Evolutionary conservation across 2,797 vertebrate genomes (phyloP).

Genomic region (Esox lucius): DNA sequence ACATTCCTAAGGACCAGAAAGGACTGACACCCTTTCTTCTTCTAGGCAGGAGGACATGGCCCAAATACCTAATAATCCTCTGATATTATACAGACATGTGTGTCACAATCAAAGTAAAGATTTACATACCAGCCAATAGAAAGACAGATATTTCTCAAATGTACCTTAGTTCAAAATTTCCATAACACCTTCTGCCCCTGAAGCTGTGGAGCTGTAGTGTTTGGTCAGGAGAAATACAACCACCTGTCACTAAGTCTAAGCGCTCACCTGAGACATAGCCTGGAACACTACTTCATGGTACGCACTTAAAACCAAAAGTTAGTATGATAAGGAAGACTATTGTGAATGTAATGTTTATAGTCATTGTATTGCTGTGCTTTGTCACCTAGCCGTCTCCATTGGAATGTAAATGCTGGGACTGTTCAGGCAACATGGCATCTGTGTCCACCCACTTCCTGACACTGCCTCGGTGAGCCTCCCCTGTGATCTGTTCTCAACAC

Average conservation of each 20-base stretch:
- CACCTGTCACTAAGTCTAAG: neutral
- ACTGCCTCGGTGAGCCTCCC: neutral
- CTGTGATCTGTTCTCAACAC: neutral
- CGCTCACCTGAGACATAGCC: neutral
- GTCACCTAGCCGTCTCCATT: neutral
- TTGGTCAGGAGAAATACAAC: neutral
- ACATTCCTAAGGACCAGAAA: too few relatives aligned
- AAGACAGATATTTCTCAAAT: too few relatives aligned
- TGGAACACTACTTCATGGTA: neutral
- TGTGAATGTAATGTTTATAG: neutral
- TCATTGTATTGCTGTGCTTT: neutral
- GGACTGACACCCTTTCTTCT: too few relatives aligned
- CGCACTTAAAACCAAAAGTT: neutral
- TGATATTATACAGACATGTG: too few relatives aligned
- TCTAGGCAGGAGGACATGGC: too few relatives aligned
- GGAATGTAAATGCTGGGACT: neutral
- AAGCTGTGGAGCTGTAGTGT: neutral
- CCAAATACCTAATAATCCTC: too few relatives aligned
- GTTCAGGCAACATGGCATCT: neutral
- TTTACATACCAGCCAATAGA: too few relatives aligned
- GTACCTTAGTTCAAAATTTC: too few relatives aligned
- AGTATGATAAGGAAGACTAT: neutral
- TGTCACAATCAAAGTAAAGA: too few relatives aligned
- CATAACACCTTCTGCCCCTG: too few relatives aligned
- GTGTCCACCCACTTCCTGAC: neutral